Percentiles rank a stretch among this genome's conserved stretches.
These are phyloP conservation scores for Chloropsis hardwickii DNA, from an alignment of 2,113 vertebrate genomes.

Conservation along the genomic window DNA sequence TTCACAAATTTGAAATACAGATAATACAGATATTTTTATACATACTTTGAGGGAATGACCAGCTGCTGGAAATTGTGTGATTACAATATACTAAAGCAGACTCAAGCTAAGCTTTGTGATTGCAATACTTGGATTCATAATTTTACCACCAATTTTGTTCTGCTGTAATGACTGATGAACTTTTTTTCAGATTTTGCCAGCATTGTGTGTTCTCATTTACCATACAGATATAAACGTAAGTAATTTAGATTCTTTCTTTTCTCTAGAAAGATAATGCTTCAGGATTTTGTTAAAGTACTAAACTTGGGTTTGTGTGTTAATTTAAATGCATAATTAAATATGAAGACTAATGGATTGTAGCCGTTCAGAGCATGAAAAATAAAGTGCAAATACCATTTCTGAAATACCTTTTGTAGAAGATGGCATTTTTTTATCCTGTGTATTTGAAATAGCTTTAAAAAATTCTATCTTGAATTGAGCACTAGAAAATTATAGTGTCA, in stretches of 20 bases:
- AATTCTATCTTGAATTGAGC: background rate
- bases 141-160: background rate
- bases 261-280: background rate
- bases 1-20: background rate
- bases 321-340: background rate
- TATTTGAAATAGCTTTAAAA: background rate
- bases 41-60: background rate
- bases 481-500: background rate
- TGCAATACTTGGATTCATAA: background rate
- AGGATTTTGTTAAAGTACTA: background rate
- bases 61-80: background rate
- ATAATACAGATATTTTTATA: background rate
- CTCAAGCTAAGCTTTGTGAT: background rate
- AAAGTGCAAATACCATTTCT: background rate
- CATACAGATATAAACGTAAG: conserved; percentile 99
- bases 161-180: conserved; percentile 39
- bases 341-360: background rate
- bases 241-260: conserved; percentile 48
- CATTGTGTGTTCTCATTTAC: conserved; percentile 97
- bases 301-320: background rate
- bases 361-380: background rate
- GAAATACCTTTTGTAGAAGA: background rate
- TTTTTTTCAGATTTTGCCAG: conserved; percentile 92
- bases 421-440: background rate
- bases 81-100: background rate